Conservation (phyloP, 2,113 vertebrate genomes). For the Thalassoma bifasciatum region DNA sequence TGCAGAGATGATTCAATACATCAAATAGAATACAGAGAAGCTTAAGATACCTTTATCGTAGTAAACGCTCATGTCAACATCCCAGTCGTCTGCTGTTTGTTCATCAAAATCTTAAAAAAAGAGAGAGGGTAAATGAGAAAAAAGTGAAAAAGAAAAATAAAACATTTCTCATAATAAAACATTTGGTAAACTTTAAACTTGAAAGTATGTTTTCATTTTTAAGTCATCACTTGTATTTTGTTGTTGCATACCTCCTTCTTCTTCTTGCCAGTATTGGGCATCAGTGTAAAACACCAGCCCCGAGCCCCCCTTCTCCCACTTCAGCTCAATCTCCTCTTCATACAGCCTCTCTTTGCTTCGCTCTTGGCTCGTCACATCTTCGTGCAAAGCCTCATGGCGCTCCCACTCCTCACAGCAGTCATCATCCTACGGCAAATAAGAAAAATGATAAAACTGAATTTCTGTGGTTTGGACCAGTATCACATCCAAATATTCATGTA, state of each 20-base stretch:
- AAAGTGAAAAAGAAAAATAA: not conserved
- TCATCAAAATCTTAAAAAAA: slow-evolving; percentile 92
- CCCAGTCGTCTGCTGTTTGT: slow-evolving; percentile 96
- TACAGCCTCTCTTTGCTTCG: slow-evolving; percentile 89
- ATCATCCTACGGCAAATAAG: slow-evolving; percentile 77
- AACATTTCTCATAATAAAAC: no score
- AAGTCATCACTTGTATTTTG: not conserved
- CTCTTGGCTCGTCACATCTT: slow-evolving; percentile 94
- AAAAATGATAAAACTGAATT: not conserved
- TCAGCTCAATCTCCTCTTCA: slow-evolving; percentile 96
- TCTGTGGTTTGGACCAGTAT: not conserved
- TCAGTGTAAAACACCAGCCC: slow-evolving; percentile 98
- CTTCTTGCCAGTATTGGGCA: slow-evolving; percentile 94
- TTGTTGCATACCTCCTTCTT: slow-evolving; percentile 88
- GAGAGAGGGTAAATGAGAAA: not conserved
- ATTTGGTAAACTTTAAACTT: not conserved
- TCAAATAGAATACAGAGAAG: not conserved
- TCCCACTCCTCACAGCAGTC: slow-evolving; percentile 97
- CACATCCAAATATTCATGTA: not conserved
- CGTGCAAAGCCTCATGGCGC: slow-evolving; percentile 92
- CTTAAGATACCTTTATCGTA: slow-evolving; percentile 91
- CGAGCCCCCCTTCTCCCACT: slow-evolving; percentile 98
- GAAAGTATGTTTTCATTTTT: not conserved
- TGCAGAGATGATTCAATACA: not conserved
- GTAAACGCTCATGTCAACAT: slow-evolving; percentile 98